phyloP scores from a whole-genome alignment of 2,797 vertebrate genomes.

The Acrocephalus scirpaceus region DNA sequence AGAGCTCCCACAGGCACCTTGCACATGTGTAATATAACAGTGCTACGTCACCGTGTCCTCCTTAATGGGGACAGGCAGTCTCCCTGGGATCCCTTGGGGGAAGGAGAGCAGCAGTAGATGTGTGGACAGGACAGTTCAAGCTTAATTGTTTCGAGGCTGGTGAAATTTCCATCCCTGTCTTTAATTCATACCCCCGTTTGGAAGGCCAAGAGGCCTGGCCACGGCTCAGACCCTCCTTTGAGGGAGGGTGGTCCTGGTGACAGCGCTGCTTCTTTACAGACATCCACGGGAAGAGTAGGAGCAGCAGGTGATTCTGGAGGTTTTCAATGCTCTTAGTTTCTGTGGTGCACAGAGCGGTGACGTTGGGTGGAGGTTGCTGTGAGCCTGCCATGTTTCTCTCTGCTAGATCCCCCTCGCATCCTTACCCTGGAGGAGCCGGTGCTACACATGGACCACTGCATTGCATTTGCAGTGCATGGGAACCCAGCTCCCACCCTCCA shows the following conservation, averaged over 20 bases:
- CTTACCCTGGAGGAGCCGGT: slow-evolving; percentile 90
- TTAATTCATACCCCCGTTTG: background rate
- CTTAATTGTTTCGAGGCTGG: background rate
- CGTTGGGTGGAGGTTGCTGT: slow-evolving; percentile 9
- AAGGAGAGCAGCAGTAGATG: background rate
- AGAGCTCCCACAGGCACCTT: background rate
- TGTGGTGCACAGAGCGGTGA: background rate
- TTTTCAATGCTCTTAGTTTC: background rate
- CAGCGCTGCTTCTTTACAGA: background rate
- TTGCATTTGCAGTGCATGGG: slow-evolving; percentile 92
- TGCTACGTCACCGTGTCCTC: fast-evolving
- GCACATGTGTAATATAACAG: background rate
- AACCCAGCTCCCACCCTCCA: slow-evolving; percentile 91
- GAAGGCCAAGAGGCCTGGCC: background rate
- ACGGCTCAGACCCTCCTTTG: background rate
- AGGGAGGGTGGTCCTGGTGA: background rate
- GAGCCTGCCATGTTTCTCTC: slow-evolving; percentile 50
- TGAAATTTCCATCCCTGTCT: background rate
- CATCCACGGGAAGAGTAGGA: background rate
- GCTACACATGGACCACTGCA: slow-evolving; percentile 91
- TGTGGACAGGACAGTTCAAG: background rate
- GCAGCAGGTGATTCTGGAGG: background rate
- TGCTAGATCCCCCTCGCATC: slow-evolving; percentile 91
- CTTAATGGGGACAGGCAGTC: background rate
- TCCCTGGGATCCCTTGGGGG: fast-evolving